Evolutionary conservation across 2,797 vertebrate genomes (phyloP).

Genomic region (Eulemur mongoz): DNA sequence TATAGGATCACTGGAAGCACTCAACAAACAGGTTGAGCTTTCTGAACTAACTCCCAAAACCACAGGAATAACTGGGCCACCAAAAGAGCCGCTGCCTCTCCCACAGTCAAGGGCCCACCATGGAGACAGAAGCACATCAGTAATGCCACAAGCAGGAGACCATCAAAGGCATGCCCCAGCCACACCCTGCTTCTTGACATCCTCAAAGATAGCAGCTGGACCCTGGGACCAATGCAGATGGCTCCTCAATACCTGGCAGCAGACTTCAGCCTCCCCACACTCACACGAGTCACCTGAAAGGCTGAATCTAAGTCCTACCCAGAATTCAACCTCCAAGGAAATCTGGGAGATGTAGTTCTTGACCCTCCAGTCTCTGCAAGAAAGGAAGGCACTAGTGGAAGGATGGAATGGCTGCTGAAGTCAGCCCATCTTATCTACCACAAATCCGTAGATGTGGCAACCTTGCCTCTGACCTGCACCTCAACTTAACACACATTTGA

Average conservation of each 20-base stretch:
- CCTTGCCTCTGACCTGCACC: not conserved
- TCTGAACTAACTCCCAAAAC: not conserved
- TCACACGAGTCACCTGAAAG: not conserved
- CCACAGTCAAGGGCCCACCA: too few relatives aligned
- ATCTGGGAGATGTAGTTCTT: constrained; percentile 21
- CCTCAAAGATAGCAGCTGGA: not conserved
- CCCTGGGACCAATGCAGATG: not conserved
- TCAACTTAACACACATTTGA: not conserved
- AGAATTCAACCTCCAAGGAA: not conserved
- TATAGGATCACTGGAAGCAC: not conserved
- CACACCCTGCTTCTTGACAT: not conserved
- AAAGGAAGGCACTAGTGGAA: not conserved
- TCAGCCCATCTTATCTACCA: not conserved
- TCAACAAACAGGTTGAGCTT: not conserved
- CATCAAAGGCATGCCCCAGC: not conserved
- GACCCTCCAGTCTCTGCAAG: not conserved
- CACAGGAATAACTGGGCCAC: not conserved
- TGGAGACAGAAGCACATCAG: not conserved
- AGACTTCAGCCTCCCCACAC: too few relatives aligned
- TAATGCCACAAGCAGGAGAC: not conserved
- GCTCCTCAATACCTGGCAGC: not conserved
- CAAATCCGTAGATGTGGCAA: not conserved
- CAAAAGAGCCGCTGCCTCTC: not conserved
- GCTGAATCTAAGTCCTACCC: not conserved
- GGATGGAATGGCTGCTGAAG: not conserved